phyloP scores from a whole-genome alignment of 2,113 vertebrate genomes.

The Halcyon senegalensis region DNA sequence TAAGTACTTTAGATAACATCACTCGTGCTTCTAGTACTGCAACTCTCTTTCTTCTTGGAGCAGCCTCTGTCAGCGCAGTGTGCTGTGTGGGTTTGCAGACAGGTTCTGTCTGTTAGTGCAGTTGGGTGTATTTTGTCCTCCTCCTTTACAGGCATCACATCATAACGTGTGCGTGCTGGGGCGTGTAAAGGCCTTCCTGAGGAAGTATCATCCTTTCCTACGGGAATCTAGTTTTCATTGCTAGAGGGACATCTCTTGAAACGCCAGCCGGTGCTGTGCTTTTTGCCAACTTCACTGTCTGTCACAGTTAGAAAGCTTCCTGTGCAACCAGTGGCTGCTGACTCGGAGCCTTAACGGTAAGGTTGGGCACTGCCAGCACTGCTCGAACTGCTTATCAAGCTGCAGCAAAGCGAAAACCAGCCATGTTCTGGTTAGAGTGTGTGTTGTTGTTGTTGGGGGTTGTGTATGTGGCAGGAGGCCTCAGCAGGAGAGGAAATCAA shows the following conservation, averaged over 20 bases:
- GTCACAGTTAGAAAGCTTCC: background rate
- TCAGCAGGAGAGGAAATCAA: background rate
- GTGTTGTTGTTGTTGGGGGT: background rate
- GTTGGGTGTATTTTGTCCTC: background rate
- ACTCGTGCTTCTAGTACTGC: background rate
- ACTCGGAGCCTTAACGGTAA: background rate
- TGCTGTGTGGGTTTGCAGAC: background rate
- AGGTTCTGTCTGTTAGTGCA: constrained; percentile 25
- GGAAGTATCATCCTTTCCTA: background rate
- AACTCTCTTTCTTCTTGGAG: background rate
- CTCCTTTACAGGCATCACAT: background rate
- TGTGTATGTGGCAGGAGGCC: background rate
- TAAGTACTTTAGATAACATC: background rate
- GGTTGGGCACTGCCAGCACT: background rate
- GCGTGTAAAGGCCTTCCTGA: background rate
- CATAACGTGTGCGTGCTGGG: background rate
- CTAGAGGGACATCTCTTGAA: background rate
- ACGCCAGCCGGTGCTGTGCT: background rate
- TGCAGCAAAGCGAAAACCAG: background rate
- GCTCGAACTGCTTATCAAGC: background rate
- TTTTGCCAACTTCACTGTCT: background rate
- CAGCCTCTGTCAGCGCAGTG: background rate
- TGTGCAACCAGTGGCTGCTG: background rate
- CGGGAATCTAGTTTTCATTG: background rate
- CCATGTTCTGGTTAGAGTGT: background rate